Base-by-base conservation (phyloP, 2,113 vertebrate species). In the Bubo bubo region DNA sequence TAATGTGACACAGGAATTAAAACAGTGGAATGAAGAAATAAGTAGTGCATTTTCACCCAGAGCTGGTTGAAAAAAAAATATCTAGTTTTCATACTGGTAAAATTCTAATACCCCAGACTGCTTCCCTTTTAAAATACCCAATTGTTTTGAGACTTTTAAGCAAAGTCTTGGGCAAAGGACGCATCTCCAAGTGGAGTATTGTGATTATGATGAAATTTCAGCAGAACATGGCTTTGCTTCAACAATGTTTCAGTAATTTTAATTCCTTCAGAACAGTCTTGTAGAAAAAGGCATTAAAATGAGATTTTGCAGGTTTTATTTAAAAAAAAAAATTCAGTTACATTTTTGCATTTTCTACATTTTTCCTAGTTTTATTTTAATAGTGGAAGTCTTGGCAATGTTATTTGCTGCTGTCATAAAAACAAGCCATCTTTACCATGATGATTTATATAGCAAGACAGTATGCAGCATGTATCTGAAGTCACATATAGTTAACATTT, bases 331-430 rank as follows among this genome's bases (percentile, higher is more conserved):
- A 75, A 73, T 79, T 96, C 76, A 56, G 18, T 76, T 95, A 23
- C 18, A 70, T 53, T 86, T 93, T 90, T 88, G 15, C 47, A 71
- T 79, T 43, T 83, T 39, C 19, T 79, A 52, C 6, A 16, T 60
- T 93, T 94, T 92, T 43, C 50, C 62, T 87, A 58, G 30, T 92
- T 89, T 80, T 82, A 72, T 52, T 88, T 88, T 83, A 59, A 71
- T 39, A 83, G n/a, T 87, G 43, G 64, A 89, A 90, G 74, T 71
- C 56, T 88, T 83, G 16, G 28, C 67, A 94, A 64, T 27, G 8
- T 86, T 96, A 86, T 88, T 94, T 93, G 64, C 53, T 87, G 41
- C n/a, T 74, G 27, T 62, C 62, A 72, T 90, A 85, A 94, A 93
- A 94, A 28, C 47, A 87, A 93, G 45, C 21, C 68, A 74, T 80